Evolutionary conservation across 1,140 invertebrate genomes (phyloP).

Genomic region (Dysdera silvatica): DNA sequence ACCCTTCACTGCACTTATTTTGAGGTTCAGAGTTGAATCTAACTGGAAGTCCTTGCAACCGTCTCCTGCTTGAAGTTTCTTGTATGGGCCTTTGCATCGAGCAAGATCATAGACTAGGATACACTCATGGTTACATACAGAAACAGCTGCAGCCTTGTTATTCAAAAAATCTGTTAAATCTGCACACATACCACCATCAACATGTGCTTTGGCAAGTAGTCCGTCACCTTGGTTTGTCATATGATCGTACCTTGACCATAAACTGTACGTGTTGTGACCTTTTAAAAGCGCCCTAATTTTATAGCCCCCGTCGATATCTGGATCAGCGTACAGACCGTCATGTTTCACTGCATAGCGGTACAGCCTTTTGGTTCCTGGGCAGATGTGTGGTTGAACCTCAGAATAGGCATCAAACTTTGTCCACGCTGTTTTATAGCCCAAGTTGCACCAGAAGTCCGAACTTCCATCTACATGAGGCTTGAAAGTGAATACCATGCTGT

Average conservation of each 20-base stretch:
- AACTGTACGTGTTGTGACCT: slow-evolving; percentile 13
- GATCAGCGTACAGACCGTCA: slow-evolving; percentile 15
- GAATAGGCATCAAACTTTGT: slow-evolving; percentile 16
- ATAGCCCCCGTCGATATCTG: background rate
- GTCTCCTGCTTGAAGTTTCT: slow-evolving; percentile 10
- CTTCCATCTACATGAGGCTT: background rate
- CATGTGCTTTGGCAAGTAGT: background rate
- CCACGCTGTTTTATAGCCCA: slow-evolving; percentile 11
- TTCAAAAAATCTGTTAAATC: slow-evolving; percentile 20
- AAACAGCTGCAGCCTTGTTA: slow-evolving; percentile 16
- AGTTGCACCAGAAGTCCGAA: slow-evolving; percentile 9
- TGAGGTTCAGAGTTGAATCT: background rate
- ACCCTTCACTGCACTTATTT: slow-evolving; percentile 15
- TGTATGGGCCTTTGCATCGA: slow-evolving; percentile 1
- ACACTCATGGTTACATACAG: slow-evolving; percentile 17
- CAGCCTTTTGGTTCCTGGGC: slow-evolving; percentile 6
- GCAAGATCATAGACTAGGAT: slow-evolving; percentile 19
- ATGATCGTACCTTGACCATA: slow-evolving; percentile 13
- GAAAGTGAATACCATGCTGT: slow-evolving; percentile 14
- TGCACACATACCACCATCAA: slow-evolving; percentile 23
- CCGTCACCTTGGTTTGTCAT: background rate
- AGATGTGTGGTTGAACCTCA: slow-evolving; percentile 10
- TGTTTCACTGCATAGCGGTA: slow-evolving; percentile 14
- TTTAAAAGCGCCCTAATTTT: slow-evolving; percentile 19
- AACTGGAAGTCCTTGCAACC: slow-evolving; percentile 2